phyloP scores from a whole-genome alignment of 2,113 vertebrate genomes.

The Phasianus colchicus region DNA sequence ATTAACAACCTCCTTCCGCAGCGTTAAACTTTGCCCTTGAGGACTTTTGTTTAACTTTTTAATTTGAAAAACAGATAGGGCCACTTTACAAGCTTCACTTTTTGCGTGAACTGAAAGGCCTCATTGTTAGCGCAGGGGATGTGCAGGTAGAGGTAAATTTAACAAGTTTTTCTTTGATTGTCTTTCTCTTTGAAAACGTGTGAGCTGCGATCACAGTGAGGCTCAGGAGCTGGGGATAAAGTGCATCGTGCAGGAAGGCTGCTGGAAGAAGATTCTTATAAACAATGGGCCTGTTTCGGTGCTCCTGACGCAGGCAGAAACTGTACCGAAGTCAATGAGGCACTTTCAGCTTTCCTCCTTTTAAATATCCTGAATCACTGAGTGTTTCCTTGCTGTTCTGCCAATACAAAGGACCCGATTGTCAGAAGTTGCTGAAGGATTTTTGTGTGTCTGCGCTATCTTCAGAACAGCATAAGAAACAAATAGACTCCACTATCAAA shows the following conservation, averaged over 20 bases:
- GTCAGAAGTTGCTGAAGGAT: slow-evolving; percentile 23
- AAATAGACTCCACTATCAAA: slow-evolving; percentile 40
- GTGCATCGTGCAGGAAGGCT: background rate
- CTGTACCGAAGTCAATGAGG: background rate
- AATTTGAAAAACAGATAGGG: slow-evolving; percentile 77
- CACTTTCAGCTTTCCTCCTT: background rate
- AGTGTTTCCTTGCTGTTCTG: slow-evolving; percentile 14
- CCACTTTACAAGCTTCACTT: slow-evolving; percentile 32
- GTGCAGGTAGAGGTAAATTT: slow-evolving; percentile 42
- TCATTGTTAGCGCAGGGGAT: slow-evolving; percentile 60
- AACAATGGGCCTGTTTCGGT: slow-evolving; percentile 28
- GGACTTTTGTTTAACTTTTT: slow-evolving; percentile 82
- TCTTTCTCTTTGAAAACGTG: background rate
- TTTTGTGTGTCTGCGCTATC: slow-evolving; percentile 11
- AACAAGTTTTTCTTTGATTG: background rate
- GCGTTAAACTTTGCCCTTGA: slow-evolving; percentile 81
- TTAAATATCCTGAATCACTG: background rate
- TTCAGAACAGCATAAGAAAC: slow-evolving; percentile 35
- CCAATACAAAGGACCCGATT: background rate
- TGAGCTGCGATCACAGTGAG: fast-evolving
- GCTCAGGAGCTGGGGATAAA: background rate
- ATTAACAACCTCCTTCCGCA: slow-evolving; percentile 82
- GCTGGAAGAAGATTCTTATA: background rate
- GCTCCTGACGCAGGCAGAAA: slow-evolving; percentile 19
- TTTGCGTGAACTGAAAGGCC: slow-evolving; percentile 8